These are phyloP conservation scores for Dreissena rostriformis DNA, from an alignment of 1,140 invertebrate species.

Conservation along the genomic window DNA sequence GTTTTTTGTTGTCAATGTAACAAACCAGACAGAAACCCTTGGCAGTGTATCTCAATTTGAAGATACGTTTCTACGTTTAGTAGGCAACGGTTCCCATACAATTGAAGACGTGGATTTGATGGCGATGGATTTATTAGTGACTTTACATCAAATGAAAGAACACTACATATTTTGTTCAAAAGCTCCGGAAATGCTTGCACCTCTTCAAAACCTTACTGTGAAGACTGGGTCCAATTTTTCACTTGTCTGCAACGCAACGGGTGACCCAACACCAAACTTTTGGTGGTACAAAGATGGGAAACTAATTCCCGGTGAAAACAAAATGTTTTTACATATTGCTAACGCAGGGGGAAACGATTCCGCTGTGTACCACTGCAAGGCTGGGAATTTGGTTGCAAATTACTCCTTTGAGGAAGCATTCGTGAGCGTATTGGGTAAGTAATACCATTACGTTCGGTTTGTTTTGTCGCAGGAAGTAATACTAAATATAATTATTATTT, in stretches of 20 bases:
- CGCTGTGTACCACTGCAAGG: constrained; percentile 15
- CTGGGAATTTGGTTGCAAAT: constrained; percentile 42
- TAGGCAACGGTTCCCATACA: constrained; percentile 6
- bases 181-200: constrained; percentile 4
- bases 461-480: too few species aligned
- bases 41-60: constrained; percentile 21
- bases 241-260: constrained; percentile 9
- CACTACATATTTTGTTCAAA: constrained; percentile 29
- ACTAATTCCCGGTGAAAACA: not conserved
- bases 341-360: constrained; percentile 5
- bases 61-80: constrained; percentile 8
- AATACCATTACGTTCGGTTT: too few species aligned
- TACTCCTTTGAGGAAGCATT: constrained; percentile 4
- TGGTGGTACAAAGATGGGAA: constrained; percentile 26
- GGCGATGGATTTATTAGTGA: not conserved
- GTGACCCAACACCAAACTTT: not conserved
- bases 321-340: not conserved
- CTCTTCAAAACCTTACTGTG: not conserved
- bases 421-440: constrained; percentile 17
- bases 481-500: too few species aligned
- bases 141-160: not conserved
- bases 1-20: constrained; percentile 20
- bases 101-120: not conserved
- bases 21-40: constrained; percentile 5
- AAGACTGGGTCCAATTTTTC: not conserved